Evolutionary conservation across 2,113 vertebrate species (phyloP).

Genomic region (Trogon melanurus): DNA sequence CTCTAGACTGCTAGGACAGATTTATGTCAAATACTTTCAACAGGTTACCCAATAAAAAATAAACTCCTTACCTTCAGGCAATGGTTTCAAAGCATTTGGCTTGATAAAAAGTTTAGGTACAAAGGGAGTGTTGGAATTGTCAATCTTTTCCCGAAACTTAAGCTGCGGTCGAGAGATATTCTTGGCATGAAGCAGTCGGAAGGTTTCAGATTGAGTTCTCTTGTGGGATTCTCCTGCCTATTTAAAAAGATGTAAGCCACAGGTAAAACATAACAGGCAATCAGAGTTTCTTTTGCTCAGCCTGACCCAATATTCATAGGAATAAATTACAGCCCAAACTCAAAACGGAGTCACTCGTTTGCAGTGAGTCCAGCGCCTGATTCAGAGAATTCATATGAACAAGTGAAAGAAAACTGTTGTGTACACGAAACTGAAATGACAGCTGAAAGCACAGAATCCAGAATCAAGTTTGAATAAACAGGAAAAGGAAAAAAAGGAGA

Average conservation of each 20-base stretch:
- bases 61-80: slow-evolving; percentile 85
- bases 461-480: neutral
- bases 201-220: slow-evolving; percentile 83
- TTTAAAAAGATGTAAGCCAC: neutral
- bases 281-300: neutral
- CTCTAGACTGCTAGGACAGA: neutral
- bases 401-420: neutral
- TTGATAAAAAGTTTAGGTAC: slow-evolving; percentile 93
- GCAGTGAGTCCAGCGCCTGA: neutral
- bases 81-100: slow-evolving; percentile 90
- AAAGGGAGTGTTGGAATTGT: slow-evolving; percentile 97
- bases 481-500: neutral
- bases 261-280: neutral
- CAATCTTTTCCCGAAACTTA: slow-evolving; percentile 92
- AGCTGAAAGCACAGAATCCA: neutral
- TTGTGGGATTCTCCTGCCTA: slow-evolving; percentile 80
- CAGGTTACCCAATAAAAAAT: neutral
- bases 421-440: neutral
- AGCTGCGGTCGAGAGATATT: slow-evolving; percentile 92
- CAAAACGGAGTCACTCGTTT: neutral
- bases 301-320: neutral
- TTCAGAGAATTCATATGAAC: neutral
- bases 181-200: slow-evolving; percentile 92
- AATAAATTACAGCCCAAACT: neutral
- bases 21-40: neutral